Evolutionary conservation across 2,888 invertebrate species (phyloP).

Genomic region (Drosophila colorata): DNA sequence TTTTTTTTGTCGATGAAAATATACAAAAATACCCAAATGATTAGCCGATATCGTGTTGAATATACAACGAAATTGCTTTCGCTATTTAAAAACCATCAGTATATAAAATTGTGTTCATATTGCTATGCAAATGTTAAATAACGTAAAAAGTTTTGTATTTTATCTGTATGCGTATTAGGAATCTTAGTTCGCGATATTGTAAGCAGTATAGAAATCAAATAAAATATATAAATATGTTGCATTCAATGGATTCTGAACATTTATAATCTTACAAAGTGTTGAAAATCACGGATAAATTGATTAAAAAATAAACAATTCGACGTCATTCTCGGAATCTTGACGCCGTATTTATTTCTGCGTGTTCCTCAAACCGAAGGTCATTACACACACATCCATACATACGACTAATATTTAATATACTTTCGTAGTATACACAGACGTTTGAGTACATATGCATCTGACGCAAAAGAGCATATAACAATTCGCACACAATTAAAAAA

Average conservation of each 20-base stretch:
- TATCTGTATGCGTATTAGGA: not conserved
- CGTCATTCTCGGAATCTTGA: constrained; percentile 43
- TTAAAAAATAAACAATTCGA: constrained; percentile 25
- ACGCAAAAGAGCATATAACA: not conserved
- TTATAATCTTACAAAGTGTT: constrained; percentile 68
- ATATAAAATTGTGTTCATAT: constrained; percentile 18
- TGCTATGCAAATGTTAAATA: constrained; percentile 1
- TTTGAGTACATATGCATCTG: constrained; percentile 3
- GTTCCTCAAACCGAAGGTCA: constrained; percentile 60
- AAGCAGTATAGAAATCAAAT: constrained; percentile 4
- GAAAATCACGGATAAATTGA: constrained; percentile 18
- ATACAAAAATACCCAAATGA: not conserved
- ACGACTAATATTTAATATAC: constrained; percentile 2
- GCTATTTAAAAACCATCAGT: constrained; percentile 3
- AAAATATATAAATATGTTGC: constrained; percentile 78
- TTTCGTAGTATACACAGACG: constrained; percentile 16
- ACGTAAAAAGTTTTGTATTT: not conserved
- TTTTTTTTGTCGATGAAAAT: not conserved
- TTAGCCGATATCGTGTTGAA: not conserved
- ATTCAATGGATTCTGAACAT: constrained; percentile 81
- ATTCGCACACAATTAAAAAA: not conserved
- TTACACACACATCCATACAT: constrained; percentile 6
- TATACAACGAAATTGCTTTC: constrained; percentile 8
- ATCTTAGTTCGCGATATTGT: constrained; percentile 3
- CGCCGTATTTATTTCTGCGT: constrained; percentile 54